A percentile compares a stretch with the other conserved stretches of the same genome.
Evolutionary conservation across 2,797 vertebrate genomes (phyloP).

Genomic region (Sebastes minor): DNA sequence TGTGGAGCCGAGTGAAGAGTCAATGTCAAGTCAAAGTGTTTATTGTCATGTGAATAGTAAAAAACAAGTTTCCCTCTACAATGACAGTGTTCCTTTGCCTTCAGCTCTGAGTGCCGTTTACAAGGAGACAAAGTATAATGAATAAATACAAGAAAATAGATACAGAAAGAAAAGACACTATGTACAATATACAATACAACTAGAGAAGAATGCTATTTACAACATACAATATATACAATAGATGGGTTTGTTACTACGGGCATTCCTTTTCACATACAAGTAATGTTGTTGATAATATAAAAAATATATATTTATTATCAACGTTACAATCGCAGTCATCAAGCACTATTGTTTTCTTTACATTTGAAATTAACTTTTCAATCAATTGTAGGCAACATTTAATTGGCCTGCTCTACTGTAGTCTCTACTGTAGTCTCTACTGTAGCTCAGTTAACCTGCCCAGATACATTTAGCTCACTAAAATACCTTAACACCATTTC

Average conservation of each 20-base stretch:
- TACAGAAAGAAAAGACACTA: no score
- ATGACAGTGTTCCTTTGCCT: no score
- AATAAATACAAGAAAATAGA: no score
- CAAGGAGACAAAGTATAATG: no score
- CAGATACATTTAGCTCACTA: background rate
- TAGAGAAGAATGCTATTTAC: no score
- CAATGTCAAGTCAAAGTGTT: background rate
- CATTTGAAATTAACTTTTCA: background rate
- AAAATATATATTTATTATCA: background rate
- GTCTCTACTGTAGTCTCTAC: background rate
- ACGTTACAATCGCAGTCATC: background rate
- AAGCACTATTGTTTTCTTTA: background rate
- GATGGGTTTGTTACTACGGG: fast-evolving
- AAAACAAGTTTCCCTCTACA: no score
- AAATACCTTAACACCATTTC: background rate
- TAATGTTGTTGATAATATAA: background rate
- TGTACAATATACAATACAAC: no score
- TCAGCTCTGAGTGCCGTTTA: no score
- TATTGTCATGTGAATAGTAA: no score
- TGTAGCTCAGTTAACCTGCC: background rate
- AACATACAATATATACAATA: no score
- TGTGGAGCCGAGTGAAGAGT: no score
- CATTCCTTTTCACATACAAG: background rate
- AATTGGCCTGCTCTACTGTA: background rate
- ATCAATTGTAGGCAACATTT: background rate